Evolutionary conservation across 1,140 invertebrate species (phyloP), one percentile per base, ranked within the genome.

Genomic region (Lasioglossum albipes): DNA sequence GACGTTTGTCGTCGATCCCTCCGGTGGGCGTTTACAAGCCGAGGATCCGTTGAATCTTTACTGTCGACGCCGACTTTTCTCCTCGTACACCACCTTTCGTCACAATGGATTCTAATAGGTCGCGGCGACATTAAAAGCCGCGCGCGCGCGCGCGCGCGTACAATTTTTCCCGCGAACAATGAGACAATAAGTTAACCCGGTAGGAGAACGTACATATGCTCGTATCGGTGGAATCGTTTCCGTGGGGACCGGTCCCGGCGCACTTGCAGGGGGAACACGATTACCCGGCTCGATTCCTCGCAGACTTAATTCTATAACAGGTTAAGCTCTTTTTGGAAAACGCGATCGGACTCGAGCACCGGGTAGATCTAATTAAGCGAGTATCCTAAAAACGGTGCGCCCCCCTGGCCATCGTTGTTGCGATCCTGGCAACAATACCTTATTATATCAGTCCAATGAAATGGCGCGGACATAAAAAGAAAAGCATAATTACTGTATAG

Each of bases 401-500:
- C 84, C 52, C 78, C 75, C 52, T 57, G 64, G 18, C 73, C 72
- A 27, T 69, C 75, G 61, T 70, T 69, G 41, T 69, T 71, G 57
- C 78, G 73, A 54, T 57, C 78, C 52, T 22, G 22, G 73, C 86
- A 86, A 88, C 88, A 89, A 90, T 91, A 82, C 88, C 90, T 90
- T 90, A 89, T 91, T 91, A 91, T 87, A 91, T 91, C 87, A 85
- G 82, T 36, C 82, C 87, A 88, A 91, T 92, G 91, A 92, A 92
- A 92, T 92, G 90, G 90, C 89, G 90, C 89, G 88, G 89, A 91
- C 91, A 87, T 91, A 92, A 92, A 92, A 91, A 91, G 89, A 91
- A 92, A 92, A 91, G 89, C 91, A 91, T 92, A 92, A 92, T 92
- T 92, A 92, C 90, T 90, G 90, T 87, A 91, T 86, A 90, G 91